Conservation (phyloP, 2,113 vertebrate genomes). For the Chlamydotis undulata region DNA sequence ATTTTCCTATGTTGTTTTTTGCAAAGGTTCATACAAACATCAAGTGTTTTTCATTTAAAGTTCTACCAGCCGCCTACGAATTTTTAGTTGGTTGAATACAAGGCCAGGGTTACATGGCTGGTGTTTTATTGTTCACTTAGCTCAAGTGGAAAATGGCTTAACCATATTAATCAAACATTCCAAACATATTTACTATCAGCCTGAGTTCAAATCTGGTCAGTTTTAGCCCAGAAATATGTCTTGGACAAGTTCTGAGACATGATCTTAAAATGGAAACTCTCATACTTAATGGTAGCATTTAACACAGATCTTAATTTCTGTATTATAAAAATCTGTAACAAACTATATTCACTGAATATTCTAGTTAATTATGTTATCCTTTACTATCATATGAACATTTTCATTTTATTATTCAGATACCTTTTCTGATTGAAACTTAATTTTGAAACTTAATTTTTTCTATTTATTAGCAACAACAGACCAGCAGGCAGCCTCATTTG, state of each 20-base stretch:
- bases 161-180: conserved; percentile 59
- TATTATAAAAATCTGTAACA: neutral
- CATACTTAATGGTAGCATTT: neutral
- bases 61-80: neutral
- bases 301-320: neutral
- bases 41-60: conserved; percentile 50
- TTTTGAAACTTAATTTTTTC: neutral
- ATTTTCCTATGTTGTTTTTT: conserved; percentile 29
- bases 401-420: neutral
- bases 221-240: conserved; percentile 25
- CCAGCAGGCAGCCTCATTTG: conserved; percentile 88
- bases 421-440: neutral
- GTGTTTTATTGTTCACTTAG: conserved; percentile 18
- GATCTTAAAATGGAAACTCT: conserved; percentile 13
- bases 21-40: conserved; percentile 16
- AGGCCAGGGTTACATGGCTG: neutral
- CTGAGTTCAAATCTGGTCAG: conserved; percentile 37
- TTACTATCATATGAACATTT: neutral
- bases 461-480: conserved; percentile 84
- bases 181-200: conserved; percentile 42
- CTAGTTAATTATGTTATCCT: neutral
- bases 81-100: conserved; percentile 2
- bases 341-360: neutral
- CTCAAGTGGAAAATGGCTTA: conserved; percentile 48
- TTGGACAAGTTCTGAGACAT: conserved; percentile 10